Percentiles rank a stretch among this genome's conserved stretches.
These are phyloP conservation scores for Mus minutoides DNA, from an alignment of 2,797 vertebrate species.

Conservation along the genomic window DNA sequence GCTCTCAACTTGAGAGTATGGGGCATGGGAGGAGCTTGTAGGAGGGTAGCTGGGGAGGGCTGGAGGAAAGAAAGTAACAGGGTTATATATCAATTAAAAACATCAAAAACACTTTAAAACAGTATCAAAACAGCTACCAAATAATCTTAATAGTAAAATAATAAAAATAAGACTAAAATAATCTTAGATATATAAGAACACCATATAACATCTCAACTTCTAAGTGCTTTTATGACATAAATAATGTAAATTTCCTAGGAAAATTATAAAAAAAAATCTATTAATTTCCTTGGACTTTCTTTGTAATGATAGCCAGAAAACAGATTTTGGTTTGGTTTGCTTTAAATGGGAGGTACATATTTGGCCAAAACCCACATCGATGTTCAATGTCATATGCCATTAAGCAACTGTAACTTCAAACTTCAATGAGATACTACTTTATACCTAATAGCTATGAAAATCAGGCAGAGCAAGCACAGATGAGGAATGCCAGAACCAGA, in stretches of 20 bases:
- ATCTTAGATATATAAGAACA: neutral
- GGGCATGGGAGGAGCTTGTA: neutral
- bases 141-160: slow-evolving; percentile 4
- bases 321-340: neutral
- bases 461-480: neutral
- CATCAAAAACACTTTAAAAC: neutral
- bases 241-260: slow-evolving; percentile 14
- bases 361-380: neutral
- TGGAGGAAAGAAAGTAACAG: neutral
- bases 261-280: slow-evolving; percentile 35
- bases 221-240: slow-evolving; percentile 26
- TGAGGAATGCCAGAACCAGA: neutral
- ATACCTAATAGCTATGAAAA: neutral
- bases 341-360: neutral
- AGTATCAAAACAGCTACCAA: slow-evolving; percentile 22
- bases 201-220: neutral
- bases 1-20: too few species aligned
- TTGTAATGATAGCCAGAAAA: slow-evolving; percentile 36
- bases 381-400: neutral
- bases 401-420: neutral
- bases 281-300: neutral
- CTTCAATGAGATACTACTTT: neutral
- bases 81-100: neutral
- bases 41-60: neutral
- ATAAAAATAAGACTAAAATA: neutral